Base-by-base conservation (phyloP, 2,888 invertebrate species). In the Pseudococcus jackbeardsleyi region DNA sequence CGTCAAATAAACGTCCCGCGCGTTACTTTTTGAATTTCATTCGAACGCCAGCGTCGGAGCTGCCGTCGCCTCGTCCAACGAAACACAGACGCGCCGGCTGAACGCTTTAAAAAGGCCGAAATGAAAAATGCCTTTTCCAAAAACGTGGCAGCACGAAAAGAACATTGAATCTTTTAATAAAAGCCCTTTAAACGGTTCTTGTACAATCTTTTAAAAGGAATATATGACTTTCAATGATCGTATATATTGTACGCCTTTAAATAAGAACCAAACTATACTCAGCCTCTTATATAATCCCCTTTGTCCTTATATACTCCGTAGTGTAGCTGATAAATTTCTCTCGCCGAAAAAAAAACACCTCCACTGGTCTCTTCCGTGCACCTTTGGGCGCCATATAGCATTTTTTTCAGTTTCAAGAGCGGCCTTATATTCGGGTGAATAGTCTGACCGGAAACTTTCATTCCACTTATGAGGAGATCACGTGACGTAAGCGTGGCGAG, bases 151-250 rank as follows among this genome's bases (percentile, higher is more conserved):
- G 79, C 79, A 82, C 79, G 79, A 82, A 82, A 82, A 82, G 79
- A 82, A 82, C 79, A 82, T 82, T 82, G 79, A 82, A 82, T 82
- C 79, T 82, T 82, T 82, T 82, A 82, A 82, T 82, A 82, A 82
- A 82, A 82, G 79, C 79, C 79, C 79, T 82, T 82, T 82, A 82
- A 82, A 82, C 79, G 79, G 42, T 82, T 82, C 79, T 82, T 46
- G 79, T 82, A 82, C 79, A 46, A 82, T 82, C 79, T 82, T 82
- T 82, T 82, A 82, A 82, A 82, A 82, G 79, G 79, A 82, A 82
- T 82, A 82, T 82, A 82, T 82, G 79, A 82, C 79, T 82, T 82
- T 82, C 79, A 82, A 82, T 82, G 79, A 82, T 82, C 79, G 79
- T 82, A 82, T 82, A 82, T 82, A 82, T 82, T 82, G 79, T 82